A percentile compares a stretch with the other conserved stretches of the same genome.
Conservation (phyloP, 2,113 vertebrate genomes). For the Micromys minutus region DNA sequence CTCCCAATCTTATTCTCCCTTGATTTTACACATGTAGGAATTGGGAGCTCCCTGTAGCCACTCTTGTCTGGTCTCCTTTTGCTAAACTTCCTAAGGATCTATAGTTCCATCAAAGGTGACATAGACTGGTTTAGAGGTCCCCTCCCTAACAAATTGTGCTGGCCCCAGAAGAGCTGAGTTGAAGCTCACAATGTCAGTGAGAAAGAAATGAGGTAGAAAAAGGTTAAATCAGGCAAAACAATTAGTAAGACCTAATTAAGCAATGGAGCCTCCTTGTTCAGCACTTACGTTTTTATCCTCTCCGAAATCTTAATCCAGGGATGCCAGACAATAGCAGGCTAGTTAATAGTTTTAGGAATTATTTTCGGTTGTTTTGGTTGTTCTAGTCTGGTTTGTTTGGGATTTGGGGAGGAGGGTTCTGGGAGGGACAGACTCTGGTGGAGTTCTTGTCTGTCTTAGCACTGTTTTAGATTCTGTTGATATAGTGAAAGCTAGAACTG, state of each 20-base stretch:
- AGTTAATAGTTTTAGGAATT: slow-evolving; percentile 53
- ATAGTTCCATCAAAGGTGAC: slow-evolving; percentile 91
- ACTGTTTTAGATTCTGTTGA: background rate
- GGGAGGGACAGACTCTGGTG: background rate
- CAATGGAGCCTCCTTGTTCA: slow-evolving; percentile 30
- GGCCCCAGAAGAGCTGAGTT: slow-evolving; percentile 90
- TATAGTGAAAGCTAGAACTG: slow-evolving; percentile 18
- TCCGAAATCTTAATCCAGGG: slow-evolving; percentile 52
- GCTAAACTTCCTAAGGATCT: slow-evolving; percentile 91
- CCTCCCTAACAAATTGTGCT: slow-evolving; percentile 90
- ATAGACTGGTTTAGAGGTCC: slow-evolving; percentile 91
- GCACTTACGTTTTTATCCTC: slow-evolving; percentile 39
- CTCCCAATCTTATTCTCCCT: background rate
- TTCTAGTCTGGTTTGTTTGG: background rate
- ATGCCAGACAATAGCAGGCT: background rate
- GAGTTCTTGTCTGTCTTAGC: background rate
- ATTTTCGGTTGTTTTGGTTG: background rate
- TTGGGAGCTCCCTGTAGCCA: background rate
- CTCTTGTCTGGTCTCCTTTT: slow-evolving; percentile 91
- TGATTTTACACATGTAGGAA: background rate
- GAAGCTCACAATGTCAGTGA: slow-evolving; percentile 92
- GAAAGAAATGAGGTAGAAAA: slow-evolving; percentile 73
- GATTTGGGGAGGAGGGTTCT: background rate
- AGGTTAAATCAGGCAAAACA: slow-evolving; percentile 36
- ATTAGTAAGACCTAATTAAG: slow-evolving; percentile 61